Conservation (phyloP, 2,113 vertebrate genomes). For the Dermatemys mawii region DNA sequence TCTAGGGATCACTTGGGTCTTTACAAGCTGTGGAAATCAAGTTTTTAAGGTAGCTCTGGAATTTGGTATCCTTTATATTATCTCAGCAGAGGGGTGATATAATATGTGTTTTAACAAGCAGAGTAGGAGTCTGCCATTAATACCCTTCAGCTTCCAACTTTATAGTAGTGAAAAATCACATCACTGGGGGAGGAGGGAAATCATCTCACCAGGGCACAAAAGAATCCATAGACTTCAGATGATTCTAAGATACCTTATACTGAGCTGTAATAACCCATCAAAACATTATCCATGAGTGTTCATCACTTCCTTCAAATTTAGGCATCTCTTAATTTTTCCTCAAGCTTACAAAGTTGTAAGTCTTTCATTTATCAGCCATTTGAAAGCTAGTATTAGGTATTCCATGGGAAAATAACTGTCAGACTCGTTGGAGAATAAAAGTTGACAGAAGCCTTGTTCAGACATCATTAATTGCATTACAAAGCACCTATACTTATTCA, state of each 20-base stretch:
- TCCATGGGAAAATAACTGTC: conserved; percentile 1
- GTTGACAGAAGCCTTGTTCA: conserved; percentile 25
- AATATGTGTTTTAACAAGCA: rapidly evolving
- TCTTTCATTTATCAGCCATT: background rate
- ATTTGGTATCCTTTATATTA: background rate
- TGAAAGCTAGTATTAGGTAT: background rate
- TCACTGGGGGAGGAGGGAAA: background rate
- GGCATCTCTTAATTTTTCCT: background rate
- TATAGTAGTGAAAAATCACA: background rate
- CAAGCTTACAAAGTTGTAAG: background rate
- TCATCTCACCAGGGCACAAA: background rate
- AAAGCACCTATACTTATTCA: background rate
- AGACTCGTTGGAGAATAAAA: conserved; percentile 33
- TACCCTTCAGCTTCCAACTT: background rate
- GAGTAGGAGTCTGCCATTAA: background rate
- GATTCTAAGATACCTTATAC: background rate
- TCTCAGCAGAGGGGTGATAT: rapidly evolving
- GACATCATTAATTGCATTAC: background rate
- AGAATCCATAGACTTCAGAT: background rate
- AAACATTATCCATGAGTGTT: background rate
- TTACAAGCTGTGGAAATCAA: background rate
- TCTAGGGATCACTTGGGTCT: background rate
- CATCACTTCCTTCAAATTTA: background rate
- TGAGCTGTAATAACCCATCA: background rate
- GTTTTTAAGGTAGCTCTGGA: background rate